Evolutionary conservation across 2,113 vertebrate genomes (phyloP).

Genomic region (Edolisoma coerulescens): DNA sequence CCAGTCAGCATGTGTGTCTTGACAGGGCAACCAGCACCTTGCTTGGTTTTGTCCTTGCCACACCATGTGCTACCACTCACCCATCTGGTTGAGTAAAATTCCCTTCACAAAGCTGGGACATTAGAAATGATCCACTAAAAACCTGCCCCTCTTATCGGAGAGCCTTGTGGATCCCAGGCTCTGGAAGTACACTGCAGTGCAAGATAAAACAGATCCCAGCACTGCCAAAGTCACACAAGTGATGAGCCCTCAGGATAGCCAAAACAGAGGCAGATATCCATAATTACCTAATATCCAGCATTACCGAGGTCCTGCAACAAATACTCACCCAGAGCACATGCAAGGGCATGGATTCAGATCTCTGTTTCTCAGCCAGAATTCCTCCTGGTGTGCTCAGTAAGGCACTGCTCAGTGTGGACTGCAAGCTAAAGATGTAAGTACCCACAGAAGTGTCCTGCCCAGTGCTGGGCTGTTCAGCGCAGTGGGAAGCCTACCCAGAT

Average conservation of each 20-base stretch:
- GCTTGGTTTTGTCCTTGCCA: neutral
- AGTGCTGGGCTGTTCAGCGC: neutral
- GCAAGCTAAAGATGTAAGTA: neutral
- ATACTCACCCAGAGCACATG: neutral
- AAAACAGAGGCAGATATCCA: neutral
- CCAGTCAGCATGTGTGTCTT: neutral
- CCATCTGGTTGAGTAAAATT: neutral
- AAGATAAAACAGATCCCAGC: neutral
- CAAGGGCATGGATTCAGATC: neutral
- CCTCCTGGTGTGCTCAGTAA: neutral
- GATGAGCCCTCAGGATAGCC: neutral
- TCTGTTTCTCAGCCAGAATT: neutral
- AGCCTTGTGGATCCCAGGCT: neutral
- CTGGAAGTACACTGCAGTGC: fast-evolving
- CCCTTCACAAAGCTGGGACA: neutral
- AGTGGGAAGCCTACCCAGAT: neutral
- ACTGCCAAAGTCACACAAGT: neutral
- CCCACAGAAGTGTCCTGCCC: neutral
- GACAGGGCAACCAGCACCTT: neutral
- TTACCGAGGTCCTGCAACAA: neutral
- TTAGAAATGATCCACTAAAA: neutral
- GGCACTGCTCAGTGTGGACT: neutral
- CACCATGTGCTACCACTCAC: fast-evolving
- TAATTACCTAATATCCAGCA: neutral
- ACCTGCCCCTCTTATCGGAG: neutral